A percentile compares a stretch with the other conserved stretches of the same genome.
Evolutionary conservation across 1,140 invertebrate genomes (phyloP).

Genomic region (Drosophila ogumai): DNA sequence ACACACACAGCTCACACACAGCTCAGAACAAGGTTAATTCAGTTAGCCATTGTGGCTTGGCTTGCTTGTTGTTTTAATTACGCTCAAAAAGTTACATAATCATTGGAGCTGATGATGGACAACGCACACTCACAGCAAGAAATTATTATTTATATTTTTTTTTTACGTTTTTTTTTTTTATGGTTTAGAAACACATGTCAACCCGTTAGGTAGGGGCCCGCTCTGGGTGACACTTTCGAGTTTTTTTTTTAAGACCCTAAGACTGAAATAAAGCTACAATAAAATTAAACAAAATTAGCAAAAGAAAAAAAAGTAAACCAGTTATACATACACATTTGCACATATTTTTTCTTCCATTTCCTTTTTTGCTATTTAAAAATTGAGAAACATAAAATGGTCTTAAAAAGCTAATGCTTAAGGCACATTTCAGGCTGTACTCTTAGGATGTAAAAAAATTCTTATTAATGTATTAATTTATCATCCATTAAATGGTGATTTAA

Average conservation of each 20-base stretch:
- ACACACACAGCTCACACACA: conserved; percentile 13
- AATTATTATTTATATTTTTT: conserved; percentile 1
- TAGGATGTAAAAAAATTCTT: no score
- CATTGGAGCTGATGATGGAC: conserved; percentile 63
- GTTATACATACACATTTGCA: background rate
- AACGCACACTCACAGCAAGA: conserved; percentile 56
- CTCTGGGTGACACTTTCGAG: conserved; percentile 31
- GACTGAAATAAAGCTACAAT: conserved; percentile 10
- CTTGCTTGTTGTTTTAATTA: conserved; percentile 69
- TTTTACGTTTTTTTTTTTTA: conserved; percentile 1
- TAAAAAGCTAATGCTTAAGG: background rate
- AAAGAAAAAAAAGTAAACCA: conserved; percentile 7
- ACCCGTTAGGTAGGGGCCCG: conserved; percentile 14
- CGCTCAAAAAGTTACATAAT: conserved; percentile 70
- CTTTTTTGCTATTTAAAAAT: conserved; percentile 19
- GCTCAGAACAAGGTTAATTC: conserved; percentile 76
- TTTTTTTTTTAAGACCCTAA: conserved; percentile 21
- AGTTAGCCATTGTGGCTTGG: conserved; percentile 68
- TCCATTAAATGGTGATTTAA: background rate
- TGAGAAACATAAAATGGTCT: conserved; percentile 4
- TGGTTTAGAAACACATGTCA: conserved; percentile 25
- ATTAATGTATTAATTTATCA: background rate
- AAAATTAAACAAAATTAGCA: conserved; percentile 22
- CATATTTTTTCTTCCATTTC: background rate
- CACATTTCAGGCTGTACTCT: background rate